Evolutionary conservation across 1,140 invertebrate species (phyloP).

Genomic region (Luehdorfia chinensis): DNA sequence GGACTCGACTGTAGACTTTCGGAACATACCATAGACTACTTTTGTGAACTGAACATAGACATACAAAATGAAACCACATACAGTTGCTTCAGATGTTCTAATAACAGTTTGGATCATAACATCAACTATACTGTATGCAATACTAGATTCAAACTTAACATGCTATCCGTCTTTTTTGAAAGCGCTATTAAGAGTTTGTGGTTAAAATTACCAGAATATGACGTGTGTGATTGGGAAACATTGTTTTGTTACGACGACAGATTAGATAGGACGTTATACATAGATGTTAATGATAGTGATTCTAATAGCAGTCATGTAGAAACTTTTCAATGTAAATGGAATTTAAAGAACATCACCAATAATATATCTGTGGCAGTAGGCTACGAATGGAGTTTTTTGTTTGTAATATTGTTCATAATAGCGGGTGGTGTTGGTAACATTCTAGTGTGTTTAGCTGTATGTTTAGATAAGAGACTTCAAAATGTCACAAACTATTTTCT

Average conservation of each 20-base stretch:
- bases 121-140: slow-evolving; percentile 52
- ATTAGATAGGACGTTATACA: slow-evolving; percentile 61
- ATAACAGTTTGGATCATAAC: slow-evolving; percentile 36
- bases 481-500: slow-evolving; percentile 98
- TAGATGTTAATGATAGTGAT: slow-evolving; percentile 35
- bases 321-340: slow-evolving; percentile 57
- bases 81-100: slow-evolving; percentile 51
- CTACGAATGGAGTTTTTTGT: slow-evolving; percentile 88
- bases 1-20: slow-evolving; percentile 48
- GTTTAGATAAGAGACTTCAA: slow-evolving; percentile 89
- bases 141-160: slow-evolving; percentile 60
- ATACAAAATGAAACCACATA: slow-evolving; percentile 70
- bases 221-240: slow-evolving; percentile 43
- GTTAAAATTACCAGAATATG: slow-evolving; percentile 52
- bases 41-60: slow-evolving; percentile 59
- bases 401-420: slow-evolving; percentile 88
- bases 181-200: slow-evolving; percentile 62
- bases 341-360: slow-evolving; percentile 42
- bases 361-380: slow-evolving; percentile 24
- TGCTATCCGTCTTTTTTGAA: slow-evolving; percentile 56
- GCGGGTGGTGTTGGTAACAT: slow-evolving; percentile 94
- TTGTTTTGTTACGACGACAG: slow-evolving; percentile 51
- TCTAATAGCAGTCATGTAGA: slow-evolving; percentile 31
- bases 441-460: slow-evolving; percentile 93
- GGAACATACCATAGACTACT: slow-evolving; percentile 36